phyloP scores from a whole-genome alignment of 2,113 vertebrate genomes.

The Stercorarius parasiticus region DNA sequence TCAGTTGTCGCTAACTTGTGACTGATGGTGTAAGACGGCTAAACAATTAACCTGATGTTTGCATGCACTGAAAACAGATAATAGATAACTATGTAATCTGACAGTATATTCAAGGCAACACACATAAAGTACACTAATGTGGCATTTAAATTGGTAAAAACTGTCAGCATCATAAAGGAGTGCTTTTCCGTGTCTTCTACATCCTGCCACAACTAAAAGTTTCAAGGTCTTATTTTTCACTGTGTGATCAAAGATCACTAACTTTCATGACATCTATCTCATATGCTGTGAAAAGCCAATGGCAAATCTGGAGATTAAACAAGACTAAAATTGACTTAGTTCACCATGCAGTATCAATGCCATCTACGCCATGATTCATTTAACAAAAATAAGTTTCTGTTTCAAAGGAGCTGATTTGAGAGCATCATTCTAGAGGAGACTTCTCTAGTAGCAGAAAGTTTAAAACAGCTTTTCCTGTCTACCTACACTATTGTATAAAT shows the following conservation, averaged over 20 bases:
- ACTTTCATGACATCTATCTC: not conserved
- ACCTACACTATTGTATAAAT: not conserved
- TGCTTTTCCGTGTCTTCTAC: not conserved
- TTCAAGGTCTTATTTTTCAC: not conserved
- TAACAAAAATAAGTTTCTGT: not conserved
- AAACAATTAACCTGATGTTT: not conserved
- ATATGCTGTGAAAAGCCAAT: not conserved
- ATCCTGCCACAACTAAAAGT: not conserved
- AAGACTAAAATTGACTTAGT: not conserved
- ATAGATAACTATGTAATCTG: not conserved
- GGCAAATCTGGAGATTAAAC: not conserved
- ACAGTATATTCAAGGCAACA: not conserved
- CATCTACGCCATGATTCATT: not conserved
- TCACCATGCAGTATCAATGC: not conserved
- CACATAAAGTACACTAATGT: not conserved
- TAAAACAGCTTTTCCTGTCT: not conserved
- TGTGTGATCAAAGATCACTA: not conserved
- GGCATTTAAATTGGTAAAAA: not conserved
- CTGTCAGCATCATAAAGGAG: not conserved
- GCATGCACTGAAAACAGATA: not conserved
- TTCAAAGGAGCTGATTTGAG: not conserved
- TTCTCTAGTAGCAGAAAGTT: not conserved
- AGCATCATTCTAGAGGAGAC: not conserved
- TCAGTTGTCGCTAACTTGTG: not conserved
- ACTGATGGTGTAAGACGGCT: not conserved